These are phyloP conservation scores for Hylaeus volcanicus DNA, from an alignment of 1,140 invertebrate species.

Conservation along the genomic window DNA sequence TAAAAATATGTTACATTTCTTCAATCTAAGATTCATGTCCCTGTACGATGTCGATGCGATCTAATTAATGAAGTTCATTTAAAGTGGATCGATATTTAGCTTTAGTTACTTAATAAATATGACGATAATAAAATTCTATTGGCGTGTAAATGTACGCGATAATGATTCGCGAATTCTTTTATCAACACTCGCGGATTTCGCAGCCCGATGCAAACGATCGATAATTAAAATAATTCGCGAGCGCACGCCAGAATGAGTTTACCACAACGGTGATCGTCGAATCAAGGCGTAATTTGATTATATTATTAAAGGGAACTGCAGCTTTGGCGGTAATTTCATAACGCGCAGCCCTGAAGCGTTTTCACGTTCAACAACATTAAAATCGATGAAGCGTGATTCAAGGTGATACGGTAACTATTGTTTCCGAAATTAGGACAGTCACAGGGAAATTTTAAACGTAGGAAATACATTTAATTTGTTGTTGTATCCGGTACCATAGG, in stretches of 20 bases:
- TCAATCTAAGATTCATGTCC: too few relatives aligned
- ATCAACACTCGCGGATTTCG: not conserved
- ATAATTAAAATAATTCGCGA: not conserved
- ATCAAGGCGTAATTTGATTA: not conserved
- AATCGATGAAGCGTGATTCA: not conserved
- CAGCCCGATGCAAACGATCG: not conserved
- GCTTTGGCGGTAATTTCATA: not conserved
- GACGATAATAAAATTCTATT: not conserved
- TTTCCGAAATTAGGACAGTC: too few relatives aligned
- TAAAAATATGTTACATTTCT: too few relatives aligned
- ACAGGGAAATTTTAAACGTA: too few relatives aligned
- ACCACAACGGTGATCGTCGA: not conserved
- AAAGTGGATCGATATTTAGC: not conserved
- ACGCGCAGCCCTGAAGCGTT: not conserved
- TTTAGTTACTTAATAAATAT: not conserved
- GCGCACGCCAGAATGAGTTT: not conserved
- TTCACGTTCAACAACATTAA: not conserved
- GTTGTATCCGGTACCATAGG: too few relatives aligned
- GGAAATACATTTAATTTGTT: too few relatives aligned
- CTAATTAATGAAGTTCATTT: not conserved
- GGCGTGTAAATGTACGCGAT: not conserved
- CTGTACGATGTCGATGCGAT: too few relatives aligned
- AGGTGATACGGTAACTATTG: too few relatives aligned
- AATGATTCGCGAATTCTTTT: not conserved
- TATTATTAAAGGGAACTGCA: not conserved